These are phyloP conservation scores for Drosophila ustulata DNA, from an alignment of 2,888 invertebrate species.

Conservation along the genomic window DNA sequence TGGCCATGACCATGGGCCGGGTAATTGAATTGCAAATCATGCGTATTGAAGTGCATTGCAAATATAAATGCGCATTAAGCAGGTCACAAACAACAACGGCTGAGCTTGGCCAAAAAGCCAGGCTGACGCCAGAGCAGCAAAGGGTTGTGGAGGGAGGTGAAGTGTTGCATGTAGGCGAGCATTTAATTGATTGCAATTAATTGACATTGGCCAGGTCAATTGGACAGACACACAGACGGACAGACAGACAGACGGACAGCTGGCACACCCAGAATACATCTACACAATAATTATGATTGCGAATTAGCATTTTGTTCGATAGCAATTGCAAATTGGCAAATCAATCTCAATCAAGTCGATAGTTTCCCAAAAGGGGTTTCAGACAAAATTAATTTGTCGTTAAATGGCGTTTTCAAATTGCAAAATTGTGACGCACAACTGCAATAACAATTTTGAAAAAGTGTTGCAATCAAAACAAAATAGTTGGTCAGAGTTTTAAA, in stretches of 20 bases:
- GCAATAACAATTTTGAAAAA: no score
- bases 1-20: conserved; percentile 40
- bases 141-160: neutral
- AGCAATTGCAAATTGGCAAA: neutral
- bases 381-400: no score
- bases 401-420: no score
- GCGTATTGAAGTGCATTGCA: conserved; percentile 72
- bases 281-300: neutral
- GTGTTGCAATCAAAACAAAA: no score
- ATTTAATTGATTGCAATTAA: conserved; percentile 78
- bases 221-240: neutral
- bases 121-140: neutral
- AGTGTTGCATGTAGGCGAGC: neutral
- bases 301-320: conserved; percentile 4
- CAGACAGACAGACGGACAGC: neutral
- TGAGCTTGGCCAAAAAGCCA: conserved; percentile 24
- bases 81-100: conserved; percentile 26
- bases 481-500: no score
- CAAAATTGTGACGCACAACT: no score
- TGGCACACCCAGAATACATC: neutral
- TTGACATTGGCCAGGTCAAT: conserved; percentile 48
- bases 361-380: neutral
- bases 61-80: conserved; percentile 59
- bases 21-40: conserved; percentile 78
- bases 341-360: neutral